Conservation (phyloP, 2,113 vertebrate species). For the Passerina amoena region DNA sequence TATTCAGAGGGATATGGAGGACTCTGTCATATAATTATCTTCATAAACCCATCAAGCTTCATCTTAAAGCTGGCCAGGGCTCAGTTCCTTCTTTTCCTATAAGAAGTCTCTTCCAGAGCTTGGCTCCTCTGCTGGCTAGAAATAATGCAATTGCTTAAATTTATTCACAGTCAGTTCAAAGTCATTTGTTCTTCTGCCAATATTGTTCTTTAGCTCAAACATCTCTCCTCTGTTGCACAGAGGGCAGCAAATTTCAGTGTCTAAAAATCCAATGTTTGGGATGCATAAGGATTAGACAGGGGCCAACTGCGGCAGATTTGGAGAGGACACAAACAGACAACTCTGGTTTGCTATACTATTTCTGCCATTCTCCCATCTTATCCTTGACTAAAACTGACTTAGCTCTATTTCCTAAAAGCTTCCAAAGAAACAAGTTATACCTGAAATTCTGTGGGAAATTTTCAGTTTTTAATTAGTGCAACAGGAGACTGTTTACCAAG, state of each 20-base stretch:
- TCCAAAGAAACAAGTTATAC: neutral
- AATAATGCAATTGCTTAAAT: conserved; percentile 48
- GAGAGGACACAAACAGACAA: neutral
- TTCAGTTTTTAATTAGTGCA: neutral
- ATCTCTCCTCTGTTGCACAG: neutral
- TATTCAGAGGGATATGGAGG: neutral
- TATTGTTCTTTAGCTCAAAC: conserved; percentile 20
- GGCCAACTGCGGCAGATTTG: neutral
- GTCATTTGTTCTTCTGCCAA: conserved; percentile 46
- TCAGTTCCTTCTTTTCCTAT: conserved; percentile 26
- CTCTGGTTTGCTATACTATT: neutral
- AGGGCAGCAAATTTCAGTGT: neutral
- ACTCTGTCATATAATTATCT: conserved; percentile 3
- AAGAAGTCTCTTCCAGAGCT: neutral
- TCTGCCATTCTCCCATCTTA: neutral
- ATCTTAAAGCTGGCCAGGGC: conserved; percentile 4
- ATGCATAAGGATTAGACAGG: neutral
- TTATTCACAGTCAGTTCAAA: conserved; percentile 45
- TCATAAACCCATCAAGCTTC: conserved; percentile 17
- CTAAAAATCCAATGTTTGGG: neutral
- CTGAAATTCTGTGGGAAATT: neutral
- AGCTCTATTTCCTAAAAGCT: neutral
- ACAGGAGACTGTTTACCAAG: neutral
- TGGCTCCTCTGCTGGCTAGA: neutral
- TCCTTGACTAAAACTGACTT: neutral